These are phyloP conservation scores for Sesia bembeciformis DNA, from an alignment of 2,888 invertebrate species.

Conservation along the genomic window DNA sequence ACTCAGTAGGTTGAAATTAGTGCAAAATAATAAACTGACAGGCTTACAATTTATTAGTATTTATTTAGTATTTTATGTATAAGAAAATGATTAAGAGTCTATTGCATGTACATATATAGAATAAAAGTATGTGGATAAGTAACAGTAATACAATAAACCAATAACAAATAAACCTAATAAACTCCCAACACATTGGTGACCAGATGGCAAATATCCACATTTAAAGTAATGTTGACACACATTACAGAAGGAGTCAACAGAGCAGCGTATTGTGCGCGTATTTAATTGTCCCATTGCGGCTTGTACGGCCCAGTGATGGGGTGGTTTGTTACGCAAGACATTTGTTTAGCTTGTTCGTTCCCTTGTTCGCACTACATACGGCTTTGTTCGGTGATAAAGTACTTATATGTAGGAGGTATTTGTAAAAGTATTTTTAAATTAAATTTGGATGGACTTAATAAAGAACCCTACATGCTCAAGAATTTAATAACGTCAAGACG, in stretches of 20 bases:
- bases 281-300: constrained; percentile 18
- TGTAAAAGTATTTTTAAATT: not conserved
- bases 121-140: no score
- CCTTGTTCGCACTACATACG: constrained; percentile 22
- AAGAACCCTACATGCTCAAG: not conserved
- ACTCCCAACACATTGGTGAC: not conserved
- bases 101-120: no score
- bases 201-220: not conserved
- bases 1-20: no score
- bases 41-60: no score
- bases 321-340: constrained; percentile 24
- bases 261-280: constrained; percentile 4
- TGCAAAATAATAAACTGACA: no score
- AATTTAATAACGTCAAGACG: not conserved
- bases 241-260: constrained; percentile 28
- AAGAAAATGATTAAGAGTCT: no score
- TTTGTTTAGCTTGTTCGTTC: constrained; percentile 37
- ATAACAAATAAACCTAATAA: no score
- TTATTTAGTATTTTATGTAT: no score
- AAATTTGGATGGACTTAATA: not conserved
- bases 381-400: not conserved
- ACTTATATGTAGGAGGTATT: not conserved
- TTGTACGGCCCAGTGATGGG: constrained; percentile 7
- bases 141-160: no score
- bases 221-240: constrained; percentile 24